Percentiles rank a stretch among this genome's conserved stretches.
Conservation (phyloP, 2,888 invertebrate genomes). For the Perdita meconis region DNA sequence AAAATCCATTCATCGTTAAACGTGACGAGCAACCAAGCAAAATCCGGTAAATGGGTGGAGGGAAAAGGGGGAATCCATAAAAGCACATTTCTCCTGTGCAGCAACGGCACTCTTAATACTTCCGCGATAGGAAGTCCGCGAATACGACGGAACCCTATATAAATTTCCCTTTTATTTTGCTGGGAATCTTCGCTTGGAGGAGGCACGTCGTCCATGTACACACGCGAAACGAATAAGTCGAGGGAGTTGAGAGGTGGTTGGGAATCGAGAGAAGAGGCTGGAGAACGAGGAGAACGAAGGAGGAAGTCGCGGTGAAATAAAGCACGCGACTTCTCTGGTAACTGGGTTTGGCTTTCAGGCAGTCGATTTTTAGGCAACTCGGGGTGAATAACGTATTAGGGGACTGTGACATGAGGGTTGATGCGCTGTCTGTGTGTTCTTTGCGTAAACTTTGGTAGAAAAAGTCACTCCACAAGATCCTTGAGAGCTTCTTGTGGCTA, state of each 20-base stretch:
- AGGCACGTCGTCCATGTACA: conserved; percentile 6
- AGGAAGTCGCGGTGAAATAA: conserved; percentile 39
- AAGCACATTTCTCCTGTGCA: conserved; percentile 44
- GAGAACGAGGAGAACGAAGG: neutral
- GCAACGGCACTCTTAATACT: conserved; percentile 42
- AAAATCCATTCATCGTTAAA: conserved; percentile 7
- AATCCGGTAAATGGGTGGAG: neutral
- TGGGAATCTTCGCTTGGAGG: neutral
- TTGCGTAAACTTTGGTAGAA: conserved; percentile 2
- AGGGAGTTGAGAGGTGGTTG: neutral
- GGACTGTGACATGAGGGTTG: conserved; percentile 56
- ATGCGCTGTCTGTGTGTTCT: conserved; percentile 21
- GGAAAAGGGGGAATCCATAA: conserved; percentile 34
- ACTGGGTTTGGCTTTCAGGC: conserved; percentile 76
- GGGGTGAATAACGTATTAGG: conserved; percentile 78
- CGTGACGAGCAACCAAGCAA: conserved; percentile 13
- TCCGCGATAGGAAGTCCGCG: conserved; percentile 30
- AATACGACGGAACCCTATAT: conserved; percentile 32
- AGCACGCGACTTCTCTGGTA: conserved; percentile 53
- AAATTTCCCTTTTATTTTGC: conserved; percentile 44
- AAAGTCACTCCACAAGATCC: neutral
- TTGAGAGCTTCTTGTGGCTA: neutral
- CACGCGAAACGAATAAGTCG: conserved; percentile 8
- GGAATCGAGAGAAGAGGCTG: neutral
- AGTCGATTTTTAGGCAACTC: conserved; percentile 53